Conservation (phyloP, 2,113 vertebrate genomes). For the Rousettus leschenaultii region DNA sequence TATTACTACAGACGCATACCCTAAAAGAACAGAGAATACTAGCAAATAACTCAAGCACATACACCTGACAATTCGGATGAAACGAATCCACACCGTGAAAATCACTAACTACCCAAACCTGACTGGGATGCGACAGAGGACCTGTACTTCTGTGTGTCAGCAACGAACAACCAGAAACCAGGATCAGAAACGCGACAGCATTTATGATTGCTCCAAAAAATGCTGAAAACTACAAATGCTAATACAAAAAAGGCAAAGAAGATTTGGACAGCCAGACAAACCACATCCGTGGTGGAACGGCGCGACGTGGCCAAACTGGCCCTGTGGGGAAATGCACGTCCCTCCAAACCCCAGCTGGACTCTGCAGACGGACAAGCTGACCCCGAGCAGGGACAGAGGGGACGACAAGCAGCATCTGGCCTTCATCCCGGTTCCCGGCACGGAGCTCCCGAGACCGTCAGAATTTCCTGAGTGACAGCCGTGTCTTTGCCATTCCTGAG, state of each 20-base stretch:
- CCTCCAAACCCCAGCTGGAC: neutral
- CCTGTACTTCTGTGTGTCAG: too few relatives aligned
- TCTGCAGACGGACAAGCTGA: neutral
- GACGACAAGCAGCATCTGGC: too few relatives aligned
- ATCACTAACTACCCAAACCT: neutral
- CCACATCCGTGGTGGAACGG: neutral
- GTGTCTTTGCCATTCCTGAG: too few relatives aligned
- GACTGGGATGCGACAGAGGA: neutral
- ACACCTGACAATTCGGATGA: neutral
- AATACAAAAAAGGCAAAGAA: neutral
- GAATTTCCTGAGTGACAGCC: too few relatives aligned
- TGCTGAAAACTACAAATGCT: neutral
- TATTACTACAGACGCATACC: neutral
- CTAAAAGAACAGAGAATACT: neutral
- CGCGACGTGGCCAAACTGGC: neutral
- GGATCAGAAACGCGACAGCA: neutral
- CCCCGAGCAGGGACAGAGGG: neutral
- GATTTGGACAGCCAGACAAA: neutral
- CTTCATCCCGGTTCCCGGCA: too few relatives aligned
- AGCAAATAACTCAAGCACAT: neutral
- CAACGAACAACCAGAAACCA: neutral
- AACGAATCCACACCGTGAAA: neutral
- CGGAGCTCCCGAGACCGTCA: too few relatives aligned
- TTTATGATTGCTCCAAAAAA: neutral
- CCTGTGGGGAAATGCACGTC: neutral